phyloP scores from a whole-genome alignment of 1,140 invertebrate species.

The Macrobrachium rosenbergii region DNA sequence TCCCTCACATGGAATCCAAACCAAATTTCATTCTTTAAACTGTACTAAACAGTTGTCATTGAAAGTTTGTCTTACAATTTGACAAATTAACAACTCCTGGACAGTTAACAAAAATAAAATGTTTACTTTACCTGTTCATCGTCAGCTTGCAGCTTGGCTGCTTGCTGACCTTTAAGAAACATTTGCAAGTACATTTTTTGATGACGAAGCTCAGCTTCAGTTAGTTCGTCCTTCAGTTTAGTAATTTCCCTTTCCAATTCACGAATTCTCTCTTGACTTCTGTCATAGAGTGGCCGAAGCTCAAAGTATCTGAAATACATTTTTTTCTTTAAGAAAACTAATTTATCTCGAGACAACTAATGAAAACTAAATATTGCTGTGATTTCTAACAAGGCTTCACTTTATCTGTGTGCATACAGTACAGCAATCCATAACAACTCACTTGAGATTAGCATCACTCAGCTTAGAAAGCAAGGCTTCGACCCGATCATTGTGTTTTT shows the following conservation, averaged over 20 bases:
- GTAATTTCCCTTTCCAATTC: slow-evolving; percentile 70
- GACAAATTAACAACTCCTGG: neutral
- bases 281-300: slow-evolving; percentile 70
- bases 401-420: too few relatives aligned
- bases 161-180: slow-evolving; percentile 85
- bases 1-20: too few relatives aligned
- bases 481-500: slow-evolving; percentile 84
- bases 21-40: too few relatives aligned
- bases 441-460: slow-evolving; percentile 81
- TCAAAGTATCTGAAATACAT: slow-evolving; percentile 69
- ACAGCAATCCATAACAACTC: slow-evolving; percentile 26
- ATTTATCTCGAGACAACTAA: neutral
- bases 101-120: neutral
- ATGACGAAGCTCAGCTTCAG: slow-evolving; percentile 81
- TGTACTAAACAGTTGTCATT: too few relatives aligned
- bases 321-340: neutral
- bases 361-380: too few relatives aligned
- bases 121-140: slow-evolving; percentile 51
- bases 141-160: slow-evolving; percentile 72
- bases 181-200: slow-evolving; percentile 83
- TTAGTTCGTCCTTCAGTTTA: slow-evolving; percentile 69
- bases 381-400: neutral
- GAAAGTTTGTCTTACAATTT: too few relatives aligned
- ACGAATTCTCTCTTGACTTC: slow-evolving; percentile 68
- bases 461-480: slow-evolving; percentile 83